Percentiles rank a stretch among this genome's conserved stretches.
These are phyloP conservation scores for Eudemis profundana DNA, from an alignment of 2,888 invertebrate species.

Conservation along the genomic window DNA sequence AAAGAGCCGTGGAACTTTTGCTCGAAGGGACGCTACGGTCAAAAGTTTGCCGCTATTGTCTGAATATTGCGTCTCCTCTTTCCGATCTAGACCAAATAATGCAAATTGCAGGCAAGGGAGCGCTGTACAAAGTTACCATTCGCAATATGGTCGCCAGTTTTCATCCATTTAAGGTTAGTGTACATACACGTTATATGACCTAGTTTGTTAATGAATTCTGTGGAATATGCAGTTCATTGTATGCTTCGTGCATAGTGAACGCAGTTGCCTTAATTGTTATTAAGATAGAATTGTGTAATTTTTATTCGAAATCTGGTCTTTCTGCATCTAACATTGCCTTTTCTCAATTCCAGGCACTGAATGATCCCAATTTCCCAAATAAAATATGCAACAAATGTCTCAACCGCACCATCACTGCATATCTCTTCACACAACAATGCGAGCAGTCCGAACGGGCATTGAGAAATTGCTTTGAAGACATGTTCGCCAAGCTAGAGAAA, in stretches of 20 bases:
- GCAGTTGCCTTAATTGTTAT: not conserved
- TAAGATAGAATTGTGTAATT: not conserved
- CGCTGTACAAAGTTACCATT: slow-evolving; percentile 68
- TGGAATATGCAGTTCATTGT: not conserved
- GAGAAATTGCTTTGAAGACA: slow-evolving; percentile 72
- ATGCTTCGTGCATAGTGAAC: not conserved
- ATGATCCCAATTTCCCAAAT: slow-evolving; percentile 68
- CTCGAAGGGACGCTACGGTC: slow-evolving; percentile 65
- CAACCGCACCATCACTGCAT: slow-evolving; percentile 65
- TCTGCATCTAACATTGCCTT: not conserved
- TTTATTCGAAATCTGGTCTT: not conserved
- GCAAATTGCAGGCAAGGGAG: slow-evolving; percentile 63
- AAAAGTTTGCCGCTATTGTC: slow-evolving; percentile 74
- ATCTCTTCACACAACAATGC: slow-evolving; percentile 75
- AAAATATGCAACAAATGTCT: slow-evolving; percentile 73
- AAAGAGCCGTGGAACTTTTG: slow-evolving; percentile 68
- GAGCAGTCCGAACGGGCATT: slow-evolving; percentile 71
- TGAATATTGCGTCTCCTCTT: slow-evolving; percentile 60
- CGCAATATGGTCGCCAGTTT: slow-evolving; percentile 73
- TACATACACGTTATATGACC: slow-evolving; percentile 24
- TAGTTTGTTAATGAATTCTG: slow-evolving; percentile 18
- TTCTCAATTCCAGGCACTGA: slow-evolving; percentile 61
- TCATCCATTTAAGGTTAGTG: slow-evolving; percentile 73
- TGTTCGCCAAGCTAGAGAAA: slow-evolving; percentile 71
- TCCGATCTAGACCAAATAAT: slow-evolving; percentile 70